Percentiles rank a stretch among this genome's conserved stretches.
Evolutionary conservation across 2,888 invertebrate genomes (phyloP).

Genomic region (Nymphalis urticae): DNA sequence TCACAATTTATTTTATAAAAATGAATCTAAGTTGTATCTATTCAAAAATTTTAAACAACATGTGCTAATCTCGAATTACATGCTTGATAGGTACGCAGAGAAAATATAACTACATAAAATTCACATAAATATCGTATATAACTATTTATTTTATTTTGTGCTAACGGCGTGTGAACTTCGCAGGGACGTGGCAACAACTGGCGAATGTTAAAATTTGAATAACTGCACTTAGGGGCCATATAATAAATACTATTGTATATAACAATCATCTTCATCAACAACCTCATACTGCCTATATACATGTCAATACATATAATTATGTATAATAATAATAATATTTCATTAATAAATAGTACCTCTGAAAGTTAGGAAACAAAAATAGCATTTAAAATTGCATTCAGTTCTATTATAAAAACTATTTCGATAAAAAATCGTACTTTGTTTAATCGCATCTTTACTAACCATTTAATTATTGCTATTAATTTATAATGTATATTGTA

Average conservation of each 20-base stretch:
- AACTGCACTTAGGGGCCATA: slow-evolving; percentile 78
- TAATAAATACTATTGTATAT: slow-evolving; percentile 63
- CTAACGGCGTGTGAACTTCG: slow-evolving; percentile 75
- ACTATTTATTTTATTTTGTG: slow-evolving; percentile 61
- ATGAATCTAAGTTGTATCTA: slow-evolving; percentile 73
- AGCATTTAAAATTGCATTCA: slow-evolving; percentile 74
- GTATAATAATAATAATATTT: slow-evolving; percentile 78
- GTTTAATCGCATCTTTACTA: slow-evolving; percentile 73
- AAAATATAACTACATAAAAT: slow-evolving; percentile 53
- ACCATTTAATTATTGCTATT: slow-evolving; percentile 79
- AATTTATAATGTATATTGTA: slow-evolving; percentile 77
- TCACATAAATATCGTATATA: slow-evolving; percentile 43
- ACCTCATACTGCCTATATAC: slow-evolving; percentile 70
- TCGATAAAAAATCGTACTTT: slow-evolving; percentile 79
- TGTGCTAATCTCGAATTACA: slow-evolving; percentile 73
- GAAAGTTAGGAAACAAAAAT: slow-evolving; percentile 83
- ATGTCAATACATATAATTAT: slow-evolving; percentile 82
- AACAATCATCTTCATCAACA: slow-evolving; percentile 58
- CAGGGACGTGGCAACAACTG: slow-evolving; percentile 71
- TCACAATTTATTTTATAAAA: slow-evolving; percentile 80
- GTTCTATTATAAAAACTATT: slow-evolving; percentile 81
- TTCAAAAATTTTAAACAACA: slow-evolving; percentile 70
- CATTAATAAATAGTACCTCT: slow-evolving; percentile 84
- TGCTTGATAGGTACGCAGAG: slow-evolving; percentile 65
- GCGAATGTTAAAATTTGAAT: slow-evolving; percentile 82